These are phyloP conservation scores for Yasuhikotakia modesta DNA, from an alignment of 2,797 vertebrate genomes.

Conservation along the genomic window DNA sequence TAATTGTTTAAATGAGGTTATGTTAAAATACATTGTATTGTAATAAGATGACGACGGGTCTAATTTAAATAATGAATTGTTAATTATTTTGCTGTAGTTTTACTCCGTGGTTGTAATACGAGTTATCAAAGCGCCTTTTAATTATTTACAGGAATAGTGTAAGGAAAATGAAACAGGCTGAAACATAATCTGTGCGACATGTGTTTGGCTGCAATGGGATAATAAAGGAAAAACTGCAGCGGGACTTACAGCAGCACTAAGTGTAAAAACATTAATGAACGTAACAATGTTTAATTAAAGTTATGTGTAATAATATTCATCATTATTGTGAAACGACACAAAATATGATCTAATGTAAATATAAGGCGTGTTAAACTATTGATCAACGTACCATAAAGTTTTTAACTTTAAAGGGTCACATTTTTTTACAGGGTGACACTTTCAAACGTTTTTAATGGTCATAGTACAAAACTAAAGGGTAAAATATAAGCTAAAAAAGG, in stretches of 20 bases:
- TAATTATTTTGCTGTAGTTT: conserved; percentile 78
- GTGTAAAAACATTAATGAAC: neutral
- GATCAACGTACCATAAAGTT: neutral
- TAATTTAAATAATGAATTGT: conserved; percentile 91
- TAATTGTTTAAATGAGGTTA: neutral
- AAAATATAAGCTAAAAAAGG: neutral
- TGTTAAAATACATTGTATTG: conserved; percentile 27
- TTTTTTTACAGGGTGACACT: too few relatives aligned
- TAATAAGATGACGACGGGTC: conserved; percentile 54
- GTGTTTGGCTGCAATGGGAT: conserved; percentile 74
- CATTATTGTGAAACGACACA: neutral
- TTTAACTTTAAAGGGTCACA: too few relatives aligned
- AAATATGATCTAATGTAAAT: neutral
- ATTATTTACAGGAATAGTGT: conserved; percentile 94
- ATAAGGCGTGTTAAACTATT: neutral
- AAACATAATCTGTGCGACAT: conserved; percentile 86
- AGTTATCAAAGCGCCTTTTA: conserved; percentile 95
- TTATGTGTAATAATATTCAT: neutral
- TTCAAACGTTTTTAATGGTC: too few relatives aligned
- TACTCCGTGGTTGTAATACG: conserved; percentile 94
- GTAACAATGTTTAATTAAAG: neutral
- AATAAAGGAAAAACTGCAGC: conserved; percentile 66
- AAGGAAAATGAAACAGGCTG: conserved; percentile 86
- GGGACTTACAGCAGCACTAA: conserved; percentile 6
- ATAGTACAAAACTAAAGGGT: neutral